Evolutionary conservation across 2,113 vertebrate species (phyloP), one percentile per base, ranked within the genome.

Genomic region (Perca fluviatilis): DNA sequence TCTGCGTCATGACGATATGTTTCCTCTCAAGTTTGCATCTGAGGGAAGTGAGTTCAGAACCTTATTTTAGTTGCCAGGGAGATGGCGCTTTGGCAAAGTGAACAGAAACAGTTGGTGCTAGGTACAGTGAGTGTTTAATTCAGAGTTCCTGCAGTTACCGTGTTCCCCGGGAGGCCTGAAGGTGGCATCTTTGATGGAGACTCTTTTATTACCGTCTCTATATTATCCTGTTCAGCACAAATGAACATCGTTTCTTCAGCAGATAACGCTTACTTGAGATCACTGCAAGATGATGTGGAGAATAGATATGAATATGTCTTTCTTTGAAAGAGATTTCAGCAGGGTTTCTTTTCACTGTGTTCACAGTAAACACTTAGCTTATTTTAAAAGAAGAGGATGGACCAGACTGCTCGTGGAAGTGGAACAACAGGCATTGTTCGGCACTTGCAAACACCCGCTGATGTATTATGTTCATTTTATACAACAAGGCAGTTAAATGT

Each of bases 401-500:
- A 62, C 43, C 27, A n/a, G 67, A n/a, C 62, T 58, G n/a, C 27
- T 82, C 30, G 16, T 68, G n/a, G 80, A 63, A 80, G 70, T 56
- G 49, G 33, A 88, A 61, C 56, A 30, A 25, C 33, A 51, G 36
- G 67, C 77, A 60, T 79, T 88, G 70, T 86, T 88, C 51, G 0
- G 56, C 63, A 25, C 54, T 74, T 25, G 50, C 77, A 81, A 76
- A 62, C 57, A 70, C 78, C 60, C 3, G 1, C 73, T 76, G 82
- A 53, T 82, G 43, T 77, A 70, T 82, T 87, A 47, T 77, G 72
- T 85, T 87, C 84, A 88, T 88, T 88, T 88, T 82, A 80, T 86
- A 57, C 66, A 82, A 86, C 81, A 84, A 85, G 67, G 70, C 79
- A 19, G 79, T 80, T 86, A 85, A 91, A 88, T 80, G 80, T 75